Evolutionary conservation across 2,888 invertebrate species (phyloP).

Genomic region (Thecophora atra): DNA sequence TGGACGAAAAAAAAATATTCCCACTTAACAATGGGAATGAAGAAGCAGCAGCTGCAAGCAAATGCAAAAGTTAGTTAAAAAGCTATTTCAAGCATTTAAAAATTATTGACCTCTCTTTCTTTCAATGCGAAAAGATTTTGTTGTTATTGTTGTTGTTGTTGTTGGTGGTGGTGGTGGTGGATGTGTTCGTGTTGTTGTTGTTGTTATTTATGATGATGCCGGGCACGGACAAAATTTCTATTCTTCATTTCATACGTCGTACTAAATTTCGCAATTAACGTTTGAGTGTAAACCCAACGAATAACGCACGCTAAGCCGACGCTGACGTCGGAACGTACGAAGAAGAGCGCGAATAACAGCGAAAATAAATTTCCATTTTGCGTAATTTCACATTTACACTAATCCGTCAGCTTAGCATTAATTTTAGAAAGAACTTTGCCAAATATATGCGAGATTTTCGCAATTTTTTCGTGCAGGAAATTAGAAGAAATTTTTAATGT

Average conservation of each 20-base stretch:
- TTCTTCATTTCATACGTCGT: slow-evolving; percentile 11
- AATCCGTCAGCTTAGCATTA: slow-evolving; percentile 1
- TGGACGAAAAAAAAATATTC: slow-evolving; percentile 9
- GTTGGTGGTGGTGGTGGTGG: too few species aligned
- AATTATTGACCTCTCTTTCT: slow-evolving; percentile 22
- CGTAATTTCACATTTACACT: not conserved
- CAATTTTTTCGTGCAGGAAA: too few species aligned
- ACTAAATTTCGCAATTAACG: slow-evolving; percentile 20
- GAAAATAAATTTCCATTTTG: not conserved
- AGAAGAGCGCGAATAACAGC: not conserved
- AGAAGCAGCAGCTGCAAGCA: not conserved
- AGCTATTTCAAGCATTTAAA: slow-evolving; percentile 16
- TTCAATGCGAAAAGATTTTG: slow-evolving; percentile 2
- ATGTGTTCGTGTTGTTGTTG: too few species aligned
- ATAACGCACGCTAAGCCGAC: not conserved
- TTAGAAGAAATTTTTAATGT: too few species aligned
- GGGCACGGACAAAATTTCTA: slow-evolving; percentile 7
- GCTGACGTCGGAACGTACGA: not conserved
- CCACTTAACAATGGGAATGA: slow-evolving; percentile 2
- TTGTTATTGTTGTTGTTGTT: too few species aligned
- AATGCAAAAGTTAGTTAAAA: slow-evolving; percentile 18
- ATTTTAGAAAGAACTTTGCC: not conserved
- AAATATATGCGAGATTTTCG: not conserved
- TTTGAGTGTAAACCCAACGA: not conserved
- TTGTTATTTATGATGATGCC: not conserved